A percentile compares a stretch with the other conserved stretches of the same genome.
phyloP scores from a whole-genome alignment of 2,113 vertebrate species.

The Paratilapia polleni region DNA sequence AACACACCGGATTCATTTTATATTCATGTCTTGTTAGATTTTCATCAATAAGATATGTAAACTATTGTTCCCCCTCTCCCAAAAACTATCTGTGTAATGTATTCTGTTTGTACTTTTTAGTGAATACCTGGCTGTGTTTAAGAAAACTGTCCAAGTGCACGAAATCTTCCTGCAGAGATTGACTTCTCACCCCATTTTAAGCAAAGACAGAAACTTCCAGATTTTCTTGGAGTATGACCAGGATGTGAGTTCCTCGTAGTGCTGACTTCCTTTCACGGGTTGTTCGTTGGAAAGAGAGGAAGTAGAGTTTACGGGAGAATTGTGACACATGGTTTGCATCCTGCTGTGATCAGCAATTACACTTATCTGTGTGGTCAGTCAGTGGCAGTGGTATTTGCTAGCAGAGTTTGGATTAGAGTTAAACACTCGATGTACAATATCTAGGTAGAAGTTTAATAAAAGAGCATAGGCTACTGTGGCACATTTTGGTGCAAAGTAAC shows the following conservation, averaged over 20 bases:
- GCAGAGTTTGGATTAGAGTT: not conserved
- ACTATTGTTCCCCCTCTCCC: not conserved
- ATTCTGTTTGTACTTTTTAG: constrained; percentile 51
- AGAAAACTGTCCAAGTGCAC: constrained; percentile 98
- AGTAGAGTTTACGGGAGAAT: constrained; percentile 55
- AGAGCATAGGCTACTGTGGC: not conserved
- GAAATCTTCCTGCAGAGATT: constrained; percentile 95
- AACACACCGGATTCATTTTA: not conserved
- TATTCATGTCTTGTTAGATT: not conserved
- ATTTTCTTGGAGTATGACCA: constrained; percentile 98
- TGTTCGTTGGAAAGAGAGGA: constrained; percentile 69
- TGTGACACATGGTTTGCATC: constrained; percentile 62
- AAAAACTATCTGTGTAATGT: constrained; percentile 31
- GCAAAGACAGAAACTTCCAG: constrained; percentile 96
- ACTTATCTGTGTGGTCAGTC: constrained; percentile 43
- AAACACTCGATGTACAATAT: not conserved
- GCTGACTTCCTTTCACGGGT: constrained; percentile 69
- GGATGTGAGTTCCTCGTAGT: constrained; percentile 87
- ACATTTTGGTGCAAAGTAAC: not conserved
- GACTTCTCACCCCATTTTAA: constrained; percentile 90
- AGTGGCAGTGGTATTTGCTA: not conserved
- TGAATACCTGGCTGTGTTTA: constrained; percentile 96
- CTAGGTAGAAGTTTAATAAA: not conserved
- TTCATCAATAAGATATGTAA: not conserved
- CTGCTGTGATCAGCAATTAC: constrained; percentile 77